phyloP scores from a whole-genome alignment of 2,888 invertebrate species.

The Stenichneumon culpator region DNA sequence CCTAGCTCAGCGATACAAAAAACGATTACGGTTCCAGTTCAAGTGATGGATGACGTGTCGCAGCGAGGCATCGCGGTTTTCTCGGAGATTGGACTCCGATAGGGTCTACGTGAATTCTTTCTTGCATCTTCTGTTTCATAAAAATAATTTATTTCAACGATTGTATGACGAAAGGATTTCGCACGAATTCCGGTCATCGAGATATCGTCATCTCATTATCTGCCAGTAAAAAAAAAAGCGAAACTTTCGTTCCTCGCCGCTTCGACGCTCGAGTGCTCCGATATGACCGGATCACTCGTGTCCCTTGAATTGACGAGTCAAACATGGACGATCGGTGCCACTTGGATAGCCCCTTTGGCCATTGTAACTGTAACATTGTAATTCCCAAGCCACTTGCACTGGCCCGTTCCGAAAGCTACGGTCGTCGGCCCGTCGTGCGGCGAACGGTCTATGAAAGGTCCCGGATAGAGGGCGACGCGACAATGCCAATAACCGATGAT shows the following conservation, averaged over 20 bases:
- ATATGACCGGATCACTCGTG: neutral
- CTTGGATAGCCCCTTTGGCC: neutral
- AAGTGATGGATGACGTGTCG: neutral
- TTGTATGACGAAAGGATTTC: neutral
- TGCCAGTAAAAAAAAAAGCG: neutral
- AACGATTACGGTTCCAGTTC: neutral
- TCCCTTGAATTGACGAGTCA: neutral
- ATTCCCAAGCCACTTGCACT: neutral
- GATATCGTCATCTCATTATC: neutral
- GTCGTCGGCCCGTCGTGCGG: neutral
- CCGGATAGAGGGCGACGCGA: neutral
- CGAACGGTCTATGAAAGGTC: neutral
- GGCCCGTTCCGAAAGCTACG: neutral
- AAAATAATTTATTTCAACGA: neutral
- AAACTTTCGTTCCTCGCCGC: neutral
- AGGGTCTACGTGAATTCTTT: no score
- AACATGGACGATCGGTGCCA: neutral
- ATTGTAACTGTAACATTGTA: neutral
- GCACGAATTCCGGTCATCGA: neutral
- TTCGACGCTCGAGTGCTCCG: neutral
- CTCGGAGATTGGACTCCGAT: neutral
- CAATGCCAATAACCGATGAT: slow-evolving; percentile 3
- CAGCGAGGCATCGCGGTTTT: neutral
- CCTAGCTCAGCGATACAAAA: neutral
- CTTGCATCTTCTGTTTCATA: neutral